Base-by-base conservation (phyloP, 1,140 invertebrate genomes). In the Pogonognathellus flavescens region DNA sequence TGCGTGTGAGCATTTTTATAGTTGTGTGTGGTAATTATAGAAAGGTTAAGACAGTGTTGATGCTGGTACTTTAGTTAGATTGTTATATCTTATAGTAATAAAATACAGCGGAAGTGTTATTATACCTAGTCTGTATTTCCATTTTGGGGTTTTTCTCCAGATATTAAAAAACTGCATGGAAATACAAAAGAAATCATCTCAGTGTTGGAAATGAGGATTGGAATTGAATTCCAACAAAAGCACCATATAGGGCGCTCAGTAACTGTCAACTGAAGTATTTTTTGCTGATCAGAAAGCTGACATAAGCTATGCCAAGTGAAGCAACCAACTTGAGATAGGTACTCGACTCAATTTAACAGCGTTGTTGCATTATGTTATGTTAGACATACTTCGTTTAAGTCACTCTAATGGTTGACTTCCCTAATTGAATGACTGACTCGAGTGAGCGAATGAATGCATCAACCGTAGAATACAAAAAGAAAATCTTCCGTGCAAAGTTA, bases 221-320 rank as follows among this genome's bases (percentile, higher is more conserved):
- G 31, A 41, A 70, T 7, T 31, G 66, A 31, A 70, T 70, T 70
- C 66, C 66, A 70, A 14, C 66, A 25, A 25, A 16, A 25, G 11
- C 25, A 20, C 14, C 2, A 70, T n/a, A n/a, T n/a, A n/a, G n/a
- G 31, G 6, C 16, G 1, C 59, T 57, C 53, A 2, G 53, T 57
- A 13, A 76, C 14, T 50, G 31, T 50, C 70, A 76, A 76, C 41
- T 50, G 6, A 16, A 7, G 16, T 41, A 8, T 76, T 76, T 57
- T 76, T 76, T 76, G 70, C 70, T 76, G 70, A 76, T 76, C 70
- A 76, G 70, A 76, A 50, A 76, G 70, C 70, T 76, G 70, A 76
- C 70, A 76, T 76, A 76, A 76, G 70, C 70, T 76, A 76, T 31
- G 25, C 31, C 41, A 76, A 76, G 9, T 50, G 14, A 50, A 57